These are phyloP conservation scores for Meles meles DNA, from an alignment of 2,113 vertebrate genomes.

Conservation along the genomic window DNA sequence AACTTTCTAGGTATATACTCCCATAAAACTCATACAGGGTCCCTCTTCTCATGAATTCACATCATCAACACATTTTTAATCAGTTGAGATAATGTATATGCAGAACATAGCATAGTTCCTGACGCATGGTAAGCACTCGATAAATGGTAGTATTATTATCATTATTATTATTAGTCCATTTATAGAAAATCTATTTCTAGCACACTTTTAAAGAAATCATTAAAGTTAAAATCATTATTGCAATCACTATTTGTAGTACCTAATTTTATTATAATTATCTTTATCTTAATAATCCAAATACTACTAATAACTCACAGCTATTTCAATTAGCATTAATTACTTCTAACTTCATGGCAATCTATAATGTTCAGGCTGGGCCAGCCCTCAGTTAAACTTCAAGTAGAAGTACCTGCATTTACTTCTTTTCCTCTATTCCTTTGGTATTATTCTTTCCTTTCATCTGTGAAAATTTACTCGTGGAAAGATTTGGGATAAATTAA, in stretches of 20 bases:
- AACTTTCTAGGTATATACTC: not conserved
- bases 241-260: conserved; percentile 52
- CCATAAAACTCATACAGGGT: not conserved
- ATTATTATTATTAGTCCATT: conserved; percentile 35
- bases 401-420: not conserved
- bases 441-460: not conserved
- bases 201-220: conserved; percentile 46
- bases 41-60: not conserved
- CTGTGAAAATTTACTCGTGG: not conserved
- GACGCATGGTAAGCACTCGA: not conserved
- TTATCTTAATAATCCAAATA: conserved; percentile 69
- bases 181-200: conserved; percentile 60
- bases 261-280: conserved; percentile 71
- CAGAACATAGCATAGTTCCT: not conserved
- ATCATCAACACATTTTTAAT: not conserved
- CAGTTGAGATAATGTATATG: not conserved
- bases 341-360: conserved; percentile 32
- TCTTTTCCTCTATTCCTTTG: not conserved
- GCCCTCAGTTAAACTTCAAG: not conserved
- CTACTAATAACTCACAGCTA: conserved; percentile 49
- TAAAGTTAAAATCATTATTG: conserved; percentile 65
- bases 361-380: not conserved
- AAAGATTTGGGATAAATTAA: not conserved
- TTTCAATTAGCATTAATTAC: conserved; percentile 68
- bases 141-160: conserved; percentile 25